Evolutionary conservation across 2,888 invertebrate species (phyloP), one percentile per base, ranked within the genome.

Genomic region (Synanthedon tipuliformis): DNA sequence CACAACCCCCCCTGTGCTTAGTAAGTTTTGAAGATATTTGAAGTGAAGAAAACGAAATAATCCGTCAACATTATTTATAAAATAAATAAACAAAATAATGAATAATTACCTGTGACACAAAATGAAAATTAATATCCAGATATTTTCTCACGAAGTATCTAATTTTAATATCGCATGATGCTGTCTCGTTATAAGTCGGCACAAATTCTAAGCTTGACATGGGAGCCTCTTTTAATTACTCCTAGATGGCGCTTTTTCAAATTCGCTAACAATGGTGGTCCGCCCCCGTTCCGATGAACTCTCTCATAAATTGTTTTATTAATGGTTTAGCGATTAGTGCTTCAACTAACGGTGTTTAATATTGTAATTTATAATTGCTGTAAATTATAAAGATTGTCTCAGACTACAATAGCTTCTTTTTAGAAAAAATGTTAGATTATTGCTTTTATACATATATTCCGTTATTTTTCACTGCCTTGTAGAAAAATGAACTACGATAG

Each of bases 231-330:
- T 45, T 45, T 45, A 49, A 15, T 15, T 49, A 16, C 16, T 16
- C 15, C 49, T 49, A 49, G 49, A 16, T 49, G 49, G 49, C 49
- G 49, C 23, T 49, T 13, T 41, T 40, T 15, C 51, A 40, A 41
- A n/a, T 51, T 16, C 16, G 10, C 34, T 7, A 45, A 68, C 69
- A 69, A 69, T 64, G 60, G 61, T 56, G 48, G 34, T 67, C 58
- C 73, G 71, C 70, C 73, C 66, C 65, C 68, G 45, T 45, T 45
- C 12, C 15, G 13, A 45, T 54, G 55, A 61, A 59, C 59, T 66
- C 67, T 74, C 69, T 57, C 69, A 73, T 69, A n/a, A n/a, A 68
- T 69, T 62, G 66, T 16, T 34, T 34, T 34, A 34, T 34, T 34
- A 34, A 34, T 34, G 8, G 34, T 34, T 13, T 13, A 45, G 13